A percentile compares a stretch with the other conserved stretches of the same genome.
phyloP scores from a whole-genome alignment of 2,113 vertebrate genomes.

The Neogale vison region DNA sequence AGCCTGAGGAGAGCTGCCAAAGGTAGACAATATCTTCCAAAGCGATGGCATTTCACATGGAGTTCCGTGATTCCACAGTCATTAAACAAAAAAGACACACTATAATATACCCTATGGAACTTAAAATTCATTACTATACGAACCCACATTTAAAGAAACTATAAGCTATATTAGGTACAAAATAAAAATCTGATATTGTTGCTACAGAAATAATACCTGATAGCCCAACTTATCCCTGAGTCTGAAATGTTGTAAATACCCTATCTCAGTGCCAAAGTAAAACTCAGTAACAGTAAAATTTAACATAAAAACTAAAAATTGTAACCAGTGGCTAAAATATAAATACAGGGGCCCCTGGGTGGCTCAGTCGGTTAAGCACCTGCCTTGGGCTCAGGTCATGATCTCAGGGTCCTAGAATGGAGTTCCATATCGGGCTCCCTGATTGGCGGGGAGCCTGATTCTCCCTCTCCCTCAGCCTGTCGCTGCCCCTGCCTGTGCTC shows the following conservation, averaged over 20 bases:
- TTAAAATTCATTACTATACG: conserved; percentile 14
- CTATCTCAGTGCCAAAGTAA: conserved; percentile 19
- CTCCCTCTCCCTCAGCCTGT: too few species aligned
- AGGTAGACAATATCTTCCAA: not conserved
- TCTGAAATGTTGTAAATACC: not conserved
- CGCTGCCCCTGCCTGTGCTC: too few species aligned
- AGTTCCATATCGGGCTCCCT: too few species aligned
- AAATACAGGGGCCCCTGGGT: not conserved
- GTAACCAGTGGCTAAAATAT: conserved; percentile 13
- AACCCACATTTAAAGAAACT: not conserved
- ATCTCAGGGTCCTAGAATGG: too few species aligned
- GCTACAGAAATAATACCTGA: not conserved
- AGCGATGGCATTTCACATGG: not conserved
- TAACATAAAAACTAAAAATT: conserved; percentile 12
- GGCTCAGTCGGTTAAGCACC: too few species aligned
- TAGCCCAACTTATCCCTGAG: not conserved
- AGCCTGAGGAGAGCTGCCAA: not conserved
- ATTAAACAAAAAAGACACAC: not conserved
- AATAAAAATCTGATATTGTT: not conserved
- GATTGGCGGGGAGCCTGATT: too few species aligned
- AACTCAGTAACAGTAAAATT: not conserved
- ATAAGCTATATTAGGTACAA: not conserved
- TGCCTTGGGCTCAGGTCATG: too few species aligned
- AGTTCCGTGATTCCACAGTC: not conserved
- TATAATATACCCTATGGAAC: not conserved